Conservation (phyloP, 1,140 invertebrate species). For the Cherax destructor region DNA sequence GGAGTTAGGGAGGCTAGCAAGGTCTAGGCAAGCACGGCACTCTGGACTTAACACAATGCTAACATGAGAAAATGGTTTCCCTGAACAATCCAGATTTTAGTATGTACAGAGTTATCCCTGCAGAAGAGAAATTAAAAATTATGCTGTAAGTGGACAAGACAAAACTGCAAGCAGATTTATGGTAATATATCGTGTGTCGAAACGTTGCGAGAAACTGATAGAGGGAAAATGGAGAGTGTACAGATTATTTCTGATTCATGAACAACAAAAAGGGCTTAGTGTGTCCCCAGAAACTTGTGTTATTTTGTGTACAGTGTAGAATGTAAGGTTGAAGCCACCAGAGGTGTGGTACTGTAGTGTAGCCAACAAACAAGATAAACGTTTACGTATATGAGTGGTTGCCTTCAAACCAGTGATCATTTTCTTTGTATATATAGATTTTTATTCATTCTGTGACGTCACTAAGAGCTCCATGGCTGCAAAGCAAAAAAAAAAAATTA, state of each 20-base stretch:
- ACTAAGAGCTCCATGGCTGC: constrained; percentile 24
- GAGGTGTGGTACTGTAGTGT: constrained; percentile 33
- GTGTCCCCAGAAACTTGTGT: constrained; percentile 57
- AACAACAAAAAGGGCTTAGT: constrained; percentile 35
- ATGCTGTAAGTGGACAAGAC: constrained; percentile 30
- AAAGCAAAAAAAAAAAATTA: constrained; percentile 3
- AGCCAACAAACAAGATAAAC: constrained; percentile 48
- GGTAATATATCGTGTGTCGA: constrained; percentile 26
- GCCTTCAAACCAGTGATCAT: constrained; percentile 62
- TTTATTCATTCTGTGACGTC: constrained; percentile 42
- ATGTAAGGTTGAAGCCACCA: constrained; percentile 42
- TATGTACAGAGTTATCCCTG: constrained; percentile 30
- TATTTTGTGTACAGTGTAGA: constrained; percentile 69
- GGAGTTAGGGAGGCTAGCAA: constrained; percentile 14
- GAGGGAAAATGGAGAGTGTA: constrained; percentile 8
- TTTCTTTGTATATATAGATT: constrained; percentile 51
- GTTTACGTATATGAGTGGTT: constrained; percentile 65
- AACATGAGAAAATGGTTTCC: background rate
- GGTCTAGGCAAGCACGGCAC: background rate
- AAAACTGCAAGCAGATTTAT: background rate
- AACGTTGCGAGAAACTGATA: background rate
- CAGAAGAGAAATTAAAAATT: background rate
- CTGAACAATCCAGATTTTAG: constrained; percentile 58
- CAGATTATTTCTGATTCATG: constrained; percentile 26
- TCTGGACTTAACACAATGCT: constrained; percentile 12